Evolutionary conservation across 2,888 invertebrate genomes (phyloP).

Genomic region (Pycnomerus fuliginosus): DNA sequence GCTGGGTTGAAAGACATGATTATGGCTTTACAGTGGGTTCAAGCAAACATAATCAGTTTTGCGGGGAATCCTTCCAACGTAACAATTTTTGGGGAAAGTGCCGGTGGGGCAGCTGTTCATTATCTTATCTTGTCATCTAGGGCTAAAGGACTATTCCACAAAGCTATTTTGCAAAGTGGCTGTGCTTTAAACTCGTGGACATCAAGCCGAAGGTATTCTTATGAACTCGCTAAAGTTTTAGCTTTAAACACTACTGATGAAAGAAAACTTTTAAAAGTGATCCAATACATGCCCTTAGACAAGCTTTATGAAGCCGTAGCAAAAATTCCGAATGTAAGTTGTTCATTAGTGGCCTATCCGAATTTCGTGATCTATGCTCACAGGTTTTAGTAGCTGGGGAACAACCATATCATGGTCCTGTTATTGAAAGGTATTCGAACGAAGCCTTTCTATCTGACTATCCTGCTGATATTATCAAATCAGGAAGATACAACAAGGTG

Average conservation of each 20-base stretch:
- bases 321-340: constrained; percentile 24
- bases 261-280: constrained; percentile 42
- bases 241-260: background rate
- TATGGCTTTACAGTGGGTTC: too few relatives aligned
- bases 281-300: constrained; percentile 45
- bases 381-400: constrained; percentile 2
- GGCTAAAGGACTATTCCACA: constrained; percentile 39
- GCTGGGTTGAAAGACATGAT: too few relatives aligned
- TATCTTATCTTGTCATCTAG: too few relatives aligned
- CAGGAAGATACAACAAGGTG: constrained; percentile 34
- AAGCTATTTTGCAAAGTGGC: constrained; percentile 48
- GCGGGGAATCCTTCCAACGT: too few relatives aligned
- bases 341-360: background rate
- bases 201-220: background rate
- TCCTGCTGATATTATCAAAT: constrained; percentile 30
- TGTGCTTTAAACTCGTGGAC: constrained; percentile 41
- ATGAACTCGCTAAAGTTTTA: constrained; percentile 4
- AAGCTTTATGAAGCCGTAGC: constrained; percentile 44
- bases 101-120: too few relatives aligned
- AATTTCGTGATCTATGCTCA: background rate
- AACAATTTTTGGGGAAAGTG: too few relatives aligned
- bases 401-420: constrained; percentile 17
- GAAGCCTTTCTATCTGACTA: constrained; percentile 29
- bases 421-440: constrained; percentile 26
- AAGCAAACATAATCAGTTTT: too few relatives aligned